Conservation (phyloP, 2,113 vertebrate genomes). For the Hippoglossus stenolepis region DNA sequence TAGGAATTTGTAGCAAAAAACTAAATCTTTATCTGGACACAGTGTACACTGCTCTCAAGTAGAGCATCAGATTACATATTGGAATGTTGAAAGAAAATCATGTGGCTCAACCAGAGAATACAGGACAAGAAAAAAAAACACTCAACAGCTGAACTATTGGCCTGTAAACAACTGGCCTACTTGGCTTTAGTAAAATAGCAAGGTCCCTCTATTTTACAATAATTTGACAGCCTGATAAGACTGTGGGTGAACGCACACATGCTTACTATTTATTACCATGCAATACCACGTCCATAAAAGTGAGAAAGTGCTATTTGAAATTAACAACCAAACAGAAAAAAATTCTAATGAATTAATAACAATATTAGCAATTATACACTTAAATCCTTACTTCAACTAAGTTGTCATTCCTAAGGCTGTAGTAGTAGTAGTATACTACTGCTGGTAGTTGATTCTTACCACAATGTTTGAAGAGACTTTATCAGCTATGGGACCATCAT, state of each 20-base stretch:
- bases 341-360: too few species aligned
- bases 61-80: not conserved
- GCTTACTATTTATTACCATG: too few species aligned
- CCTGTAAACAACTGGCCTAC: not conserved
- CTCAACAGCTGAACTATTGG: not conserved
- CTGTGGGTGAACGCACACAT: too few species aligned
- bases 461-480: not conserved
- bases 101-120: not conserved
- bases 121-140: slow-evolving; percentile 12
- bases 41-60: too few species aligned
- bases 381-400: too few species aligned
- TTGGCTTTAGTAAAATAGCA: not conserved
- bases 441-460: not conserved
- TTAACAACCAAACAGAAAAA: too few species aligned
- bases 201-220: not conserved
- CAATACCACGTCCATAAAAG: too few species aligned
- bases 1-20: not conserved
- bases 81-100: slow-evolving; percentile 16
- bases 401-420: too few species aligned
- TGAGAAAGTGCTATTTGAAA: too few species aligned
- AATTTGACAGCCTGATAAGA: too few species aligned
- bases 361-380: too few species aligned
- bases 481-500: not conserved
- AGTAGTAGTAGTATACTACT: not conserved
- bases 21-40: too few species aligned